Base-by-base conservation (phyloP, 1,140 invertebrate species). In the Drosophila kikkawai region DNA sequence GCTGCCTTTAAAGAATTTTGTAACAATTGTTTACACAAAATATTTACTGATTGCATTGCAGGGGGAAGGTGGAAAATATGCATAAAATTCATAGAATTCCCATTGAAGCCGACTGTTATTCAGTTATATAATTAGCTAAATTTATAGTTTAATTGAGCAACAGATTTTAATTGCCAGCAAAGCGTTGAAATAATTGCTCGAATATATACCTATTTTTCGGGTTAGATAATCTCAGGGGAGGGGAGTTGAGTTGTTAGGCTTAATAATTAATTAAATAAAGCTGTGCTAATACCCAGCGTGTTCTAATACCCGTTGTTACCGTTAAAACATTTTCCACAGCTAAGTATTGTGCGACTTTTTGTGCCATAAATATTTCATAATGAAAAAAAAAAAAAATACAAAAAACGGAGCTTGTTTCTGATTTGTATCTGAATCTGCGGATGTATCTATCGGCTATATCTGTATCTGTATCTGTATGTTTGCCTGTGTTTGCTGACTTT, bases 401-500 rank as follows among this genome's bases (percentile, higher is more conserved):
- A 41, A 11, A 45, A 2, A 12, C 17, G 48, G 29, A 48, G 69
- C 75, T 81, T 57, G 76, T 56, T 53, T 65, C 45, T 68, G 37
- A 60, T 64, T 48, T 44, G 71, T 80, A 67, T 74, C 47, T 75
- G 70, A 37, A 55, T 78, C 26, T 70, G 36, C 19, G 36, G 34
- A 39, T 56, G 53, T 56, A 53, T 53, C 50, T 32, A 29, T 17
- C 17, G 32, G n/a, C 12, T 29, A 26, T 29, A 51, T 36, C 51
- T 53, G 51, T 53, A 41, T 64, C 12, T 26, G 47, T 29, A 51
- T 36, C 32, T 53, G 51, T 53, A 42, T 64, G 56, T 82, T 51
- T 69, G 48, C 65, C 32, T 73, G 12, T 73, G 63, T 65, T 58
- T 78, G 70, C 26, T 19, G 63, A 69, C 60, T 64, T 70, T 88